A percentile compares a stretch with the other conserved stretches of the same genome.
Evolutionary conservation across 1,140 invertebrate species (phyloP).

Genomic region (Zophobas atratus): DNA sequence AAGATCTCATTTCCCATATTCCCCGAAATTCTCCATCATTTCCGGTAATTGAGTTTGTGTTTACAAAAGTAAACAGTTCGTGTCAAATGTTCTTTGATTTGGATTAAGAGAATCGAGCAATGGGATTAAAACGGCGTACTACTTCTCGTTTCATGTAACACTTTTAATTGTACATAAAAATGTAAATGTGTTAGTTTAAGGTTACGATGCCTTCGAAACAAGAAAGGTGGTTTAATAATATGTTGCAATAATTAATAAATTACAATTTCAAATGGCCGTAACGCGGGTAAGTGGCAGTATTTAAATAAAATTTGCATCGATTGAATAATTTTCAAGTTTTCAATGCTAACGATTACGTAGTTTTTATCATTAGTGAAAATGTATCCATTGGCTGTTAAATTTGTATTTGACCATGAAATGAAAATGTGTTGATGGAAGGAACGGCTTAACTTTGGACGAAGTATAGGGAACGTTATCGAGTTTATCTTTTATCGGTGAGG

Average conservation of each 20-base stretch:
- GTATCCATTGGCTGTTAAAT: neutral
- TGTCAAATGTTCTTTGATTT: neutral
- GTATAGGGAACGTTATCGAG: too few relatives aligned
- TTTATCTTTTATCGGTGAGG: too few relatives aligned
- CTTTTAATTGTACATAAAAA: neutral
- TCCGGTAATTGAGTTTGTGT: neutral
- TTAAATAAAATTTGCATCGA: conserved; percentile 41
- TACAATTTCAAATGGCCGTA: neutral
- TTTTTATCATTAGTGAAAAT: neutral
- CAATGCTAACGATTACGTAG: conserved; percentile 21
- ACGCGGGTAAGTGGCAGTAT: conserved; percentile 8
- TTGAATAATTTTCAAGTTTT: conserved; percentile 38
- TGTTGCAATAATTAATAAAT: conserved; percentile 32
- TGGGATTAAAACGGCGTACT: too few relatives aligned
- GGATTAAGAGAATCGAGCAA: neutral
- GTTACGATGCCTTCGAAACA: conserved; percentile 1
- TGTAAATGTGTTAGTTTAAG: conserved; percentile 15
- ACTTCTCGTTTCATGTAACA: neutral
- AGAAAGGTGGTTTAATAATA: conserved; percentile 9
- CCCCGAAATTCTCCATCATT: neutral
- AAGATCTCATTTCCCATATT: neutral
- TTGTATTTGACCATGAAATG: too few relatives aligned
- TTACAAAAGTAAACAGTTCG: conserved; percentile 1
- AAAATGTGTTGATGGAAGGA: too few relatives aligned
- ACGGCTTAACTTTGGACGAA: too few relatives aligned